Conservation (phyloP, 2,797 vertebrate species). For the Phataginus tricuspis region DNA sequence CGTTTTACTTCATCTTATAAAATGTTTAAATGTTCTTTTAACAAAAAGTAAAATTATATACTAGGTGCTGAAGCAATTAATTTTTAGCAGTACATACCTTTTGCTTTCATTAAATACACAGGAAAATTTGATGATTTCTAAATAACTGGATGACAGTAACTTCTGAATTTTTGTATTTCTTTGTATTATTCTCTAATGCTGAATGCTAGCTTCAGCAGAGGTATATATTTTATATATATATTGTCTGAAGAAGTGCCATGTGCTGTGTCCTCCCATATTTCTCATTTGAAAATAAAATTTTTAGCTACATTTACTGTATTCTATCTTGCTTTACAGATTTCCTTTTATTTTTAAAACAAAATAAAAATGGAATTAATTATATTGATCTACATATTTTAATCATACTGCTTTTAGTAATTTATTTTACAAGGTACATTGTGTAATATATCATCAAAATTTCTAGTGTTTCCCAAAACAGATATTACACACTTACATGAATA, state of each 20-base stretch:
- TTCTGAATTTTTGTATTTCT: constrained; percentile 1
- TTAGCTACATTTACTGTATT: background rate
- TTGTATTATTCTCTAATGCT: constrained; percentile 22
- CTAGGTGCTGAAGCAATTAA: background rate
- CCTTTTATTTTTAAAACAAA: constrained; percentile 11
- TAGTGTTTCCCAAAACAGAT: background rate
- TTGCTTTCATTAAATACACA: constrained; percentile 33
- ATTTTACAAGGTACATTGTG: background rate
- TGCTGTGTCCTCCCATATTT: background rate
- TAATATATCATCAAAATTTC: background rate
- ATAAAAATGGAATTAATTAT: constrained; percentile 27
- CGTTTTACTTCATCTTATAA: constrained; percentile 54
- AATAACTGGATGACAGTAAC: background rate
- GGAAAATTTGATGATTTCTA: constrained; percentile 42
- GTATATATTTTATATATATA: background rate
- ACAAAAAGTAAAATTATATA: constrained; percentile 35
- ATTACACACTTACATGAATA: background rate
- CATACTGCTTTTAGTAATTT: constrained; percentile 3
- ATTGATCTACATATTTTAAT: background rate
- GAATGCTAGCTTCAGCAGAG: background rate
- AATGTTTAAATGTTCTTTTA: constrained; percentile 41
- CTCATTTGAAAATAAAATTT: constrained; percentile 43
- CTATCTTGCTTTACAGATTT: background rate
- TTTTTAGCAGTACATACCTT: constrained; percentile 7
- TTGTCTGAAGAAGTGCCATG: background rate